These are phyloP conservation scores for Tyto alba DNA, from an alignment of 2,113 vertebrate genomes.

Conservation along the genomic window DNA sequence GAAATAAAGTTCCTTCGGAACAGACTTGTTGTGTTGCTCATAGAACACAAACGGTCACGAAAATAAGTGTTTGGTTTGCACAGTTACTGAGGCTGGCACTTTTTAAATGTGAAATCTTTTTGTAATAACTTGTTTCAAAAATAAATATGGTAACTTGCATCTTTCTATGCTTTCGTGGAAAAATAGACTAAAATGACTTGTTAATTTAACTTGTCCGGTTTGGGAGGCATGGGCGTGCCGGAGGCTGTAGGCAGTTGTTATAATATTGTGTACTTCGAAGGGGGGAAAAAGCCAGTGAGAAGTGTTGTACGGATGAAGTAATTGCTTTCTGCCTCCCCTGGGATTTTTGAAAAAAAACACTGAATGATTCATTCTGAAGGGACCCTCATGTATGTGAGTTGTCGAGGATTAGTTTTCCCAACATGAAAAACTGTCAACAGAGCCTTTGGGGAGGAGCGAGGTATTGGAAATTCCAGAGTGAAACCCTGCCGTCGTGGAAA, in stretches of 20 bases:
- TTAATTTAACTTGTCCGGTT: background rate
- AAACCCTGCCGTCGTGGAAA: rapidly evolving
- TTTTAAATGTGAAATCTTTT: background rate
- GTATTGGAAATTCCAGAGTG: background rate
- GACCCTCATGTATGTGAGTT: background rate
- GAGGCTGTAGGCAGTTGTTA: no score
- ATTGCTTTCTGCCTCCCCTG: background rate
- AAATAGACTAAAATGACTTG: background rate
- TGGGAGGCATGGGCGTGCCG: background rate
- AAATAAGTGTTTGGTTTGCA: background rate
- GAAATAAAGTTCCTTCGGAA: conserved; percentile 81
- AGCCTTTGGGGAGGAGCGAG: background rate
- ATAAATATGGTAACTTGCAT: background rate
- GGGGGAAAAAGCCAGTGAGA: background rate
- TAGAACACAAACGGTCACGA: conserved; percentile 74
- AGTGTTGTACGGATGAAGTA: background rate
- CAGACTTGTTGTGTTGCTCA: conserved; percentile 81
- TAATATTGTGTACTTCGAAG: background rate
- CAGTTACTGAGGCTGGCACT: background rate
- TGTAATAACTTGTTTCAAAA: background rate
- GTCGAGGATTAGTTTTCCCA: background rate
- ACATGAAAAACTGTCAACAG: background rate
- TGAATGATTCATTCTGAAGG: rapidly evolving
- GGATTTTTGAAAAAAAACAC: background rate
- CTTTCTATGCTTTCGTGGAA: background rate